Evolutionary conservation across 2,113 vertebrate species (phyloP).

Genomic region (Eira barbara): DNA sequence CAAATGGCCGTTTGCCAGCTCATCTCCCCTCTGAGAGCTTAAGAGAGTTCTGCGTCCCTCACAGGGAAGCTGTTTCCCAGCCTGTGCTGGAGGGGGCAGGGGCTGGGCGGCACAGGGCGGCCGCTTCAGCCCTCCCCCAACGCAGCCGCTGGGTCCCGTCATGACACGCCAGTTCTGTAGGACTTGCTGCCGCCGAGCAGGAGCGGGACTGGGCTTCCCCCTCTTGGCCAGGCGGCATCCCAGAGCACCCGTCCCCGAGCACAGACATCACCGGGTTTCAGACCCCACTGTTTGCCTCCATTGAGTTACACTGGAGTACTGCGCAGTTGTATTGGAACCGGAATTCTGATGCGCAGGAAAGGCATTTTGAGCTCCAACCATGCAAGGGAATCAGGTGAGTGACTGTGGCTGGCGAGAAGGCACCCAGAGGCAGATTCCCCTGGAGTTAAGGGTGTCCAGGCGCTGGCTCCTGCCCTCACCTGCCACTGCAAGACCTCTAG

Average conservation of each 20-base stretch:
- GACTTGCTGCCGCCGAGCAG: not conserved
- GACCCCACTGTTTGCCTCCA: not conserved
- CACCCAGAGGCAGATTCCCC: not conserved
- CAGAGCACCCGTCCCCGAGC: not conserved
- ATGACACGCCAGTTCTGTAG: accelerated
- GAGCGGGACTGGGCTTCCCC: too few relatives aligned
- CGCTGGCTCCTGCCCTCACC: not conserved
- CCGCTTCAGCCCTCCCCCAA: not conserved
- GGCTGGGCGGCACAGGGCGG: not conserved
- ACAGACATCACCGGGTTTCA: not conserved
- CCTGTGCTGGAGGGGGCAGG: too few relatives aligned
- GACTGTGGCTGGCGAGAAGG: not conserved
- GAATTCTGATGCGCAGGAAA: not conserved
- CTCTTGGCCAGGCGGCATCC: accelerated
- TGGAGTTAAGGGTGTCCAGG: accelerated
- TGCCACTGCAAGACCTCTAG: accelerated
- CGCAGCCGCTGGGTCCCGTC: accelerated
- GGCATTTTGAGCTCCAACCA: not conserved
- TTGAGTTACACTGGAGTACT: accelerated
- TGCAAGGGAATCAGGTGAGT: not conserved
- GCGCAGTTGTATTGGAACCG: not conserved
- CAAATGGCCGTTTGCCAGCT: too few relatives aligned
- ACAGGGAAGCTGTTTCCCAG: not conserved
- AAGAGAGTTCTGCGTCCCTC: not conserved
- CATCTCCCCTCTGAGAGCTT: not conserved